Percentiles rank a stretch among this genome's conserved stretches.
Evolutionary conservation across 2,888 invertebrate species (phyloP).

Genomic region (Sphaerophoria rueppellii): DNA sequence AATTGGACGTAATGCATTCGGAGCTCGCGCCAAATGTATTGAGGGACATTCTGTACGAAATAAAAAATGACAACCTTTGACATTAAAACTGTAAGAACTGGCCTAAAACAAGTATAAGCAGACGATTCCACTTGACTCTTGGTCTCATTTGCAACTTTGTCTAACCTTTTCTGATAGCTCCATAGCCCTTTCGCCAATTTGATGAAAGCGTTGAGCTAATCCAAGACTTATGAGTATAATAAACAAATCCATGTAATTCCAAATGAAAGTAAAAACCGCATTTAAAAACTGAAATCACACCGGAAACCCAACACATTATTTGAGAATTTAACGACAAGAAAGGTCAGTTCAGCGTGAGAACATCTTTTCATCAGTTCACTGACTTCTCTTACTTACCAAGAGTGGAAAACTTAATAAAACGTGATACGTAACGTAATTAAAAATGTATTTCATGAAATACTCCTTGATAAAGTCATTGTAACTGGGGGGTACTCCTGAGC

Average conservation of each 20-base stretch:
- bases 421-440: slow-evolving; percentile 75
- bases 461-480: slow-evolving; percentile 72
- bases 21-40: slow-evolving; percentile 85
- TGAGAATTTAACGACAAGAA: too few relatives aligned
- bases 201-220: slow-evolving; percentile 85
- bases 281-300: slow-evolving; percentile 74
- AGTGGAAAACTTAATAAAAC: slow-evolving; percentile 71
- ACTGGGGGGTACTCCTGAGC: slow-evolving; percentile 73
- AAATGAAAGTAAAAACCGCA: slow-evolving; percentile 83
- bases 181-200: slow-evolving; percentile 82
- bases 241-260: slow-evolving; percentile 88
- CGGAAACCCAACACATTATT: background rate
- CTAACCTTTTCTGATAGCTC: slow-evolving; percentile 74
- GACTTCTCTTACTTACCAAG: slow-evolving; percentile 75
- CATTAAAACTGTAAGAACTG: background rate
- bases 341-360: too few relatives aligned
- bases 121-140: background rate
- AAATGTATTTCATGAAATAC: slow-evolving; percentile 76
- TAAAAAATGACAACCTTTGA: background rate
- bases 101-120: too few relatives aligned
- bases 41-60: slow-evolving; percentile 75
- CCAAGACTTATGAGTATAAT: slow-evolving; percentile 87
- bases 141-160: background rate
- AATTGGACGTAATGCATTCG: slow-evolving; percentile 87
- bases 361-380: too few relatives aligned